Evolutionary conservation across 2,888 invertebrate genomes (phyloP), one percentile per base, ranked within the genome.

Genomic region (Cheilosia impressa): DNA sequence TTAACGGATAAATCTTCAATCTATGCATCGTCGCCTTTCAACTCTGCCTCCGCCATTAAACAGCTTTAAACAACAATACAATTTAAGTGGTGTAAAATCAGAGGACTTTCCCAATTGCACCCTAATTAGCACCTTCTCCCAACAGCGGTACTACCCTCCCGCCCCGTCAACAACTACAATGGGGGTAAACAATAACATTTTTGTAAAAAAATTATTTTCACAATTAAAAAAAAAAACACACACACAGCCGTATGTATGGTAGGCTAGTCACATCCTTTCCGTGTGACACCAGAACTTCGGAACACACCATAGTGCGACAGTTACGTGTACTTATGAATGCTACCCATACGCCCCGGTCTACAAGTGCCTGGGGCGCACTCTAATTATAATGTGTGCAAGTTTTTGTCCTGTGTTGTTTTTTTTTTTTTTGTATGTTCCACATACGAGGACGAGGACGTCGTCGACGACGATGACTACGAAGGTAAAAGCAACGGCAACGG

Each of bases 391-490:
- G 76, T 85, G 76, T 80, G 69, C 62, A 76, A 71, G 66, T 76
- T 69, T 68, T 69, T 79, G 38, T n/a, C 6, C 27, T 22, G 22
- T 22, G 1, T 22, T 22, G 1, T 71, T 69, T 68, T 75, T 79
- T 38, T 19, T 50, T 41, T 43, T n/a, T 45, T 5, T 24, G 13
- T 43, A 10, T 50, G 58, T 38, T 34, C 43, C 27, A 34, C 55
- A 45, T 53, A 65, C 43, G 17, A n/a, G 80, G 87, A 88, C 88
- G 89, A 88, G 87, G 87, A 88, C 87, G 88, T 89, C 88, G 87
- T 88, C 88, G 88, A 71, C 76, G 87, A 89, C 90, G 88, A 89
- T 85, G 88, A 90, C 88, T 89, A 88, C 87, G 87, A 47, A n/a
- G 63, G 38, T 68, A 53, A 55, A 53, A 34, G 47, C 34, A 45